Evolutionary conservation across 2,113 vertebrate species (phyloP).

Genomic region (Dipodomys stephensi): DNA sequence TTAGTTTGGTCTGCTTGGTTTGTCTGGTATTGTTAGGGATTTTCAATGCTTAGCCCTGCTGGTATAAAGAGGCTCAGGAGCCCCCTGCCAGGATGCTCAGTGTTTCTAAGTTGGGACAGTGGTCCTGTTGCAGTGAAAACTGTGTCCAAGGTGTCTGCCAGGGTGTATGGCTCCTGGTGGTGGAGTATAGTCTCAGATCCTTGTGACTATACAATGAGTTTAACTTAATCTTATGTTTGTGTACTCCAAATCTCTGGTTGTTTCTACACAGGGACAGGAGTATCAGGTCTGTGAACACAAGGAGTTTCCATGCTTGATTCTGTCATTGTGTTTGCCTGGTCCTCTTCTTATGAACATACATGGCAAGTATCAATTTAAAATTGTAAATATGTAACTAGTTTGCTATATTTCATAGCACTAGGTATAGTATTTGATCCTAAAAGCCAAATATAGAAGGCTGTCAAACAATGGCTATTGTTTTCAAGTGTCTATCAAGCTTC

Average conservation of each 20-base stretch:
- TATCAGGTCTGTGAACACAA: neutral
- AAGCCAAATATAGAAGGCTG: conserved; percentile 50
- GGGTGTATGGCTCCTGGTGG: neutral
- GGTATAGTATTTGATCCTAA: neutral
- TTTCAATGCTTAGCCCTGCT: neutral
- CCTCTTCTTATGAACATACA: neutral
- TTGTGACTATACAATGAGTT: rapidly evolving
- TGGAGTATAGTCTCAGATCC: neutral
- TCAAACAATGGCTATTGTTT: conserved; percentile 48
- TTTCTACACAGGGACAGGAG: neutral
- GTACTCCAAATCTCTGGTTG: neutral
- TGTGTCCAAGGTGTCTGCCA: neutral
- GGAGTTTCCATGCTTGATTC: rapidly evolving
- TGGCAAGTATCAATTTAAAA: neutral
- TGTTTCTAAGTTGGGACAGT: neutral
- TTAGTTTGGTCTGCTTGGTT: neutral
- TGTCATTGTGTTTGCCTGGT: neutral
- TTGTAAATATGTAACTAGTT: conserved; percentile 7
- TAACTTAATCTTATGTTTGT: rapidly evolving
- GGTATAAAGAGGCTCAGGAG: rapidly evolving
- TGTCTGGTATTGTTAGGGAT: neutral
- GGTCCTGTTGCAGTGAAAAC: neutral
- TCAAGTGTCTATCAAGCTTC: conserved; percentile 70
- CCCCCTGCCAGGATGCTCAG: neutral
- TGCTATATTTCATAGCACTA: neutral